Base-by-base conservation (phyloP, 1,140 invertebrate species). In the Periplaneta americana region DNA sequence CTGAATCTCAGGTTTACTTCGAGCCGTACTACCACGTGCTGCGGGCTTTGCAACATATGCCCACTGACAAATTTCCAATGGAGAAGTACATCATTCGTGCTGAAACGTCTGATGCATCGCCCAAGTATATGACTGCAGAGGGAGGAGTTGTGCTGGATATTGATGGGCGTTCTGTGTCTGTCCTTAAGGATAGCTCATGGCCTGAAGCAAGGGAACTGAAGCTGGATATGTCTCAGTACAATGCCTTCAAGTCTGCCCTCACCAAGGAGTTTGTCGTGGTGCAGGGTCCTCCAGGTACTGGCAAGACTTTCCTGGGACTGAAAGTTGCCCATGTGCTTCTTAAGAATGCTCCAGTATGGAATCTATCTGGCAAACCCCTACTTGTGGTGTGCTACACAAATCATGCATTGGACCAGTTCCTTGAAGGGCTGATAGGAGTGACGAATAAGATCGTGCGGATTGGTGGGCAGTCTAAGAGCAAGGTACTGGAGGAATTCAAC, bases 1-100 rank as follows among this genome's bases (percentile, higher is more conserved):
- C 93, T 31, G 92, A 94, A 86, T 91, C 91, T 36, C 91, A 91
- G 80, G 90, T 92, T 17, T 94, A 93, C 84, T 94, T 93, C 86
- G 92, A 94, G 84, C 92, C 93, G 0, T 95, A 95, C 84, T 88
- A 89, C 75, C 91, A 91, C 66, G 90, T 93, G 0, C 87, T 94
- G 37, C 91, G 90, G 79, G 92, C 90, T 22, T 84, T 95, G 2
- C 90, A 93, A 84, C 87, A 87, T 6, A 89, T 91, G 39, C 86
- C 87, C 35, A 85, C 88, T 0, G 83, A 89, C 10, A 86, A 90
- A 77, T 91, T 94, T 84, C 85, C 86, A 3, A 83, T 87, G 83
- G 79, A 81, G 22, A 83, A 84, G 75, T 87, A 85, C 48, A 85
- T 87, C 78, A 83, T 86, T 28, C 37, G 82, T 74, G 85, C 84